These are phyloP conservation scores for Caenorhabditis sp. DNA, from an alignment of 2,888 invertebrate genomes.

Conservation along the genomic window DNA sequence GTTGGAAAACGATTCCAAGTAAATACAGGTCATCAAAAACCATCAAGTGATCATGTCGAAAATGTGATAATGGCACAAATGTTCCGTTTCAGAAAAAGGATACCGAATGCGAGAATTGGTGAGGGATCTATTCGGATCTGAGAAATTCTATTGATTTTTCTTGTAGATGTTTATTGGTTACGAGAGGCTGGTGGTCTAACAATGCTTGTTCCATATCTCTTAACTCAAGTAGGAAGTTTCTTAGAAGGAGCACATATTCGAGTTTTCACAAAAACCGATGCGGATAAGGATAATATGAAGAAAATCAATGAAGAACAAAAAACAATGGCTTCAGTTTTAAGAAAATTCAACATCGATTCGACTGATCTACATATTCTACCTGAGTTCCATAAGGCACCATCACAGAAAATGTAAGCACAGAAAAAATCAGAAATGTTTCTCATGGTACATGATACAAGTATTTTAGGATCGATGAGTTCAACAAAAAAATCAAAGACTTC, in stretches of 20 bases:
- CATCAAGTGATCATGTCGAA: conserved; percentile 23
- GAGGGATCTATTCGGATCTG: neutral
- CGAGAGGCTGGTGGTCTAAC: conserved; percentile 40
- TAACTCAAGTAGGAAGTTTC: conserved; percentile 36
- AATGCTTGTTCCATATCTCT: conserved; percentile 34
- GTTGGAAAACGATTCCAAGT: conserved; percentile 29
- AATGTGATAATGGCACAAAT: conserved; percentile 36
- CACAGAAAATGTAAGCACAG: conserved; percentile 30
- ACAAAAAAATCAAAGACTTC: conserved; percentile 22
- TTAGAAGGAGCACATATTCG: conserved; percentile 38
- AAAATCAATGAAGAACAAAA: conserved; percentile 46
- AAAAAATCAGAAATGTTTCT: neutral
- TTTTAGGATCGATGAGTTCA: conserved; percentile 33
- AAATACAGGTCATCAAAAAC: conserved; percentile 25
- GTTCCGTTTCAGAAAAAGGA: conserved; percentile 33
- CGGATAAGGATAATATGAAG: conserved; percentile 24
- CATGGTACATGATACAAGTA: too few relatives aligned
- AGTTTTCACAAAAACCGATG: conserved; percentile 37
- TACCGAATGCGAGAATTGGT: conserved; percentile 35
- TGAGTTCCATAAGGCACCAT: conserved; percentile 32
- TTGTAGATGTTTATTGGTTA: conserved; percentile 45
- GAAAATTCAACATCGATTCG: conserved; percentile 39
- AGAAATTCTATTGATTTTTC: conserved; percentile 1
- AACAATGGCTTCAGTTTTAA: conserved; percentile 31
- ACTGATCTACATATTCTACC: conserved; percentile 38